phyloP scores from a whole-genome alignment of 2,888 invertebrate species.

The Teleogryllus oceanicus region DNA sequence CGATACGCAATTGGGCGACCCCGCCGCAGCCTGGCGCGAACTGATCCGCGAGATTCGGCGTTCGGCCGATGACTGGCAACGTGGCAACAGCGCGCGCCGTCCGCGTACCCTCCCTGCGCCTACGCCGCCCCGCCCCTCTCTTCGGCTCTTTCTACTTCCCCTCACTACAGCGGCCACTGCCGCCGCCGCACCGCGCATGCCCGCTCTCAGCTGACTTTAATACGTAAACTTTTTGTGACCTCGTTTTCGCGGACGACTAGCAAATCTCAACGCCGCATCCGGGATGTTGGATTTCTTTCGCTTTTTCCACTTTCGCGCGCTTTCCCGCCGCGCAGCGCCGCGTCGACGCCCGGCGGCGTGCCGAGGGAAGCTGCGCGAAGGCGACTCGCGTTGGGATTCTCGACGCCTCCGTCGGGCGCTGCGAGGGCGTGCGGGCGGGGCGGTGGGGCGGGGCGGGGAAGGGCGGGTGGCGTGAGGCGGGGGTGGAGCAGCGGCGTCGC shows the following conservation, averaged over 20 bases:
- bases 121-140: background rate
- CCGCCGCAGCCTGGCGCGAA: no score
- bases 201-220: background rate
- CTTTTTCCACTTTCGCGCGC: background rate
- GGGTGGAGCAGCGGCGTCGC: background rate
- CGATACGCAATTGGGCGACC: no score
- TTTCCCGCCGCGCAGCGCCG: no score
- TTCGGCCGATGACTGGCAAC: background rate
- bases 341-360: no score
- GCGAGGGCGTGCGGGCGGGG: background rate
- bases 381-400: no score
- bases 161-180: background rate
- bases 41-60: no score
- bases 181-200: background rate
- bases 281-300: background rate
- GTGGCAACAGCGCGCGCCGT: conserved; percentile 3
- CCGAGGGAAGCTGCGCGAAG: no score
- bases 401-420: no score
- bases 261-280: background rate
- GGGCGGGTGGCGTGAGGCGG: background rate
- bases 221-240: background rate
- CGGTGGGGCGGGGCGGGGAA: background rate
- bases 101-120: background rate
- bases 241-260: background rate
- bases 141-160: background rate